Evolutionary conservation across 2,113 vertebrate genomes (phyloP).

Genomic region (Pelvicachromis taeniatus): DNA sequence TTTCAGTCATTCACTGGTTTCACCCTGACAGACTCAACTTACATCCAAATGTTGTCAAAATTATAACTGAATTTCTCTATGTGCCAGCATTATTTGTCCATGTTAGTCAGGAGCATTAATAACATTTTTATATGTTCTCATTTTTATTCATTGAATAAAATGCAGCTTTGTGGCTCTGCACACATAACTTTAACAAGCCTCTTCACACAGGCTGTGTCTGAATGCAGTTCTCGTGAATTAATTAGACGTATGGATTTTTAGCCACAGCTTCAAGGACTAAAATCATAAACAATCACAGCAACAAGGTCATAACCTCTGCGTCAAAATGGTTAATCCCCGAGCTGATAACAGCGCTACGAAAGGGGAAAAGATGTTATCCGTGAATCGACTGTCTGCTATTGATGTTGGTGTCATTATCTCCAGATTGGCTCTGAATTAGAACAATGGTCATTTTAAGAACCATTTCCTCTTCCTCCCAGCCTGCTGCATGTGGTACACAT

Average conservation of each 20-base stretch:
- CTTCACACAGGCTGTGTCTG: conserved; percentile 6
- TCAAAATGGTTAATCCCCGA: conserved; percentile 81
- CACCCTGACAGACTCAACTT: neutral
- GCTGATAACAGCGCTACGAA: conserved; percentile 56
- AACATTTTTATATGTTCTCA: neutral
- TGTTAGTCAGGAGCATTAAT: neutral
- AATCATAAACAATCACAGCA: conserved; percentile 83
- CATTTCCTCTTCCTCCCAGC: conserved; percentile 65
- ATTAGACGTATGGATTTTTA: conserved; percentile 77
- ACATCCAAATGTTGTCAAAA: neutral
- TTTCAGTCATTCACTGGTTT: neutral
- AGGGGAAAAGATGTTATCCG: conserved; percentile 66
- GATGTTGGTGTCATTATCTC: conserved; percentile 79
- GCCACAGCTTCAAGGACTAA: conserved; percentile 82
- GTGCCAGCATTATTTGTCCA: neutral
- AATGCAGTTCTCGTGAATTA: conserved; percentile 29
- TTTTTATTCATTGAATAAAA: neutral
- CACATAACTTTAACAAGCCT: neutral
- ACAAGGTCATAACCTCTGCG: conserved; percentile 79
- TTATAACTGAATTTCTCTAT: neutral
- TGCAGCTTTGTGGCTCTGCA: neutral
- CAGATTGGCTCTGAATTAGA: conserved; percentile 82
- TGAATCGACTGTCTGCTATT: conserved; percentile 81
- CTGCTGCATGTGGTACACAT: conserved; percentile 67
- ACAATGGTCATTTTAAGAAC: conserved; percentile 68